Evolutionary conservation across 2,113 vertebrate genomes (phyloP), one percentile per base, ranked within the genome.

Genomic region (Scomber japonicus): DNA sequence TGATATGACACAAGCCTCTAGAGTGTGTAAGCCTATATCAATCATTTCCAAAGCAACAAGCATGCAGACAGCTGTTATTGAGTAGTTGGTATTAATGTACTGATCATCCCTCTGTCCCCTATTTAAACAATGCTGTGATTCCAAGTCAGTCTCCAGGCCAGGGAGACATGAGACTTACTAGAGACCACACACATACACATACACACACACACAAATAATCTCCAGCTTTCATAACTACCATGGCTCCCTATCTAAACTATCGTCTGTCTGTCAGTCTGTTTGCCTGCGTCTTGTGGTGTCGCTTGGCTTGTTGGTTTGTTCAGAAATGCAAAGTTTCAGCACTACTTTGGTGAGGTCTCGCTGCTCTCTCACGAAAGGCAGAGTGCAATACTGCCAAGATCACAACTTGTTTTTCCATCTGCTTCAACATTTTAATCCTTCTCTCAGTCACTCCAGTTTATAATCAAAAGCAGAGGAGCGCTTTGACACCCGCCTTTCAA

Each of bases 391-490:
- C 15, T 71, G 82, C 84, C 76, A 78, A 71, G 48, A 68, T 69
- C 49, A 14, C 17, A n/a, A 40, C 78, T 78, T 68, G 64, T 87
- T 84, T 84, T 86, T 65, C 59, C 77, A 62, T 78, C 56, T 70
- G 54, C 57, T 78, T 83, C 46, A 44, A 78, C 31, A 44, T 82
- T 73, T 86, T 24, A 87, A 83, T 87, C 80, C 70, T 54, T 78
- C 40, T 51, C 48, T 57, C 44, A 15, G 48, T 19, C 69, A 3
- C 40, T 89, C 71, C 83, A 82, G 55, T 1, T 35, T 86, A 84
- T 93, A 89, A 94, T 93, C 53, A 79, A 16, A 80, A 82, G 68
- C 92, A 93, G 91, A 83, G 60, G 35, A 56, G 30, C 2, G 6
- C 14, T 69, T 59, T 75, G 59, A 82, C 71, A 66, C 68, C 48